Evolutionary conservation across 1,140 invertebrate genomes (phyloP), one percentile per base, ranked within the genome.

Genomic region (Drosophila arizonae): DNA sequence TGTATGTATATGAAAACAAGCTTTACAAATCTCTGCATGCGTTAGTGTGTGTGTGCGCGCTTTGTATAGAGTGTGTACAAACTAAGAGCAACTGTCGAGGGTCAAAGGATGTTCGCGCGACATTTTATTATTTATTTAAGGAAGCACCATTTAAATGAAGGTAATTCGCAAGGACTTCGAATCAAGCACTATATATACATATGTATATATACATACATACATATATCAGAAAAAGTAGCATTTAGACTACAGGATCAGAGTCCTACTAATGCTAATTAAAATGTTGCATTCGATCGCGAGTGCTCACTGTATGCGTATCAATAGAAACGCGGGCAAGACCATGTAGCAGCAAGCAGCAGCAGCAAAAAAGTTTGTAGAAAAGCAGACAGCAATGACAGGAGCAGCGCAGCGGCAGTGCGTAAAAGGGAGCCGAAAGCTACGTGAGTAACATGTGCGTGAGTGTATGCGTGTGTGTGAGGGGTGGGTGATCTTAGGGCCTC

Each of bases 21-120:
- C 55, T 72, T 56, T 11, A 66, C 52, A 71, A 66, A 48, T 61
- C 46, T 62, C 41, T 72, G 50, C 30, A 13, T 33, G 24, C 41
- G 24, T 62, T 10, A 50, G 28, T 30, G 33, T 33, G 9, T 33
- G 33, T 33, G 33, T 9, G 8, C 9, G 33, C 33, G 33, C 33
- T 51, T 58, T 11, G 50, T 36, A 17, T 63, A 64, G 50, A 43
- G 48, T 72, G 69, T 39, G 55, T 17, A n/a, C 39, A 33, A 28
- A 28, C 60, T 39, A 61, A 61, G 26, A 13, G 17, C 28, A 61
- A 36, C 45, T 21, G 60, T 3, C 26, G 48, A 43, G 21, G 36
- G 24, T 50, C 60, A 11, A 24, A 60, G 36, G 52, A 55, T 55
- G 15, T 17, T 15, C 4, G n/a, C n/a, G 51, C 6, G 28, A 33